Evolutionary conservation across 1,140 invertebrate genomes (phyloP).

Genomic region (Nautilus pompilius): DNA sequence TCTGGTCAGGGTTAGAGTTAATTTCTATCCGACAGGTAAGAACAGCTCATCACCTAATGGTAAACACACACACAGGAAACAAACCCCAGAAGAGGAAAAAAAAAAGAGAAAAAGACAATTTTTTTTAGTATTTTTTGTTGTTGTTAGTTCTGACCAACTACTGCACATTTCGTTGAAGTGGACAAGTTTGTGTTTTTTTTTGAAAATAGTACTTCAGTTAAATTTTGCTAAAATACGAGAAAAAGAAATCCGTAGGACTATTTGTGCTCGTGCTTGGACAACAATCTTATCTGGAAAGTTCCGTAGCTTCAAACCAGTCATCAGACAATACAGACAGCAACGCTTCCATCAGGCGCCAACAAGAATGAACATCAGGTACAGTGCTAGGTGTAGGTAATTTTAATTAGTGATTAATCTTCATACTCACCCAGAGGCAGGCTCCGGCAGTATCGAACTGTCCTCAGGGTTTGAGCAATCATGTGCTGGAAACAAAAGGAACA

Average conservation of each 20-base stretch:
- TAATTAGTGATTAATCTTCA: constrained; percentile 7
- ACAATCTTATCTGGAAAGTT: not conserved
- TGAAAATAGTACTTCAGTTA: no score
- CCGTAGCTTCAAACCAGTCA: not conserved
- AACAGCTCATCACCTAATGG: no score
- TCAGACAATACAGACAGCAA: constrained; percentile 9
- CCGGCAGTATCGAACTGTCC: constrained; percentile 73
- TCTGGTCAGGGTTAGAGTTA: no score
- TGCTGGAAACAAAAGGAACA: constrained; percentile 58
- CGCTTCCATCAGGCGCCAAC: constrained; percentile 4
- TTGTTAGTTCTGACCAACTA: no score
- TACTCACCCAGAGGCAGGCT: constrained; percentile 67
- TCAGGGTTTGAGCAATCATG: constrained; percentile 79
- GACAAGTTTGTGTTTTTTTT: no score
- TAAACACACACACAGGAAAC: no score
- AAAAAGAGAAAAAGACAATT: no score
- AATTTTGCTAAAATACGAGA: constrained; percentile 1
- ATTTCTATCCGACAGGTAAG: no score
- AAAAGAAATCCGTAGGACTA: not conserved
- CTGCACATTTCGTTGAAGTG: no score
- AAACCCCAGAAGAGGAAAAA: no score
- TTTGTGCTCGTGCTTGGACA: not conserved
- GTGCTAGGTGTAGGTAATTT: constrained; percentile 9
- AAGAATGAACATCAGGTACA: not conserved
- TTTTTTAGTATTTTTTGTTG: no score